A percentile compares a stretch with the other conserved stretches of the same genome.
Conservation (phyloP, 1,140 invertebrate species). For the Drosophila tani region DNA sequence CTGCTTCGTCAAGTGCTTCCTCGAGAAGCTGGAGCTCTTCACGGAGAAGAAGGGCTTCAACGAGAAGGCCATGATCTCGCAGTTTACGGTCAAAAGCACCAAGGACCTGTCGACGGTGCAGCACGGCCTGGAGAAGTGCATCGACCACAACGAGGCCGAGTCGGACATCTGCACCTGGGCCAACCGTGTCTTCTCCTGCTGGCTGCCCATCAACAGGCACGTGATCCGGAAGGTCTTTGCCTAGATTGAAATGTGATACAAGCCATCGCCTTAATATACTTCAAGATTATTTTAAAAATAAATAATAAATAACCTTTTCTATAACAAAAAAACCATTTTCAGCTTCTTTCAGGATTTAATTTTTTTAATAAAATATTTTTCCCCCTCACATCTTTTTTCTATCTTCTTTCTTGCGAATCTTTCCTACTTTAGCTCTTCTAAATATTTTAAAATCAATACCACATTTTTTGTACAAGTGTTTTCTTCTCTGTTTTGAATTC, state of each 20-base stretch:
- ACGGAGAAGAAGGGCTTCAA: constrained; percentile 65
- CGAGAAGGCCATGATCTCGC: constrained; percentile 64
- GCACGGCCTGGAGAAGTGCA: constrained; percentile 80
- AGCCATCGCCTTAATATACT: background rate
- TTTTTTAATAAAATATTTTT: constrained; percentile 5
- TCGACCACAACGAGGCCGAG: constrained; percentile 80
- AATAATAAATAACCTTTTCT: constrained; percentile 15
- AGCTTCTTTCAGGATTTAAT: background rate
- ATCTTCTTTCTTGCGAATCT: background rate
- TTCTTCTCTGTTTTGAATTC: background rate
- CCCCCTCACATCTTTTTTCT: background rate
- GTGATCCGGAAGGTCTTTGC: constrained; percentile 69
- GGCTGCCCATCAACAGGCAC: constrained; percentile 79
- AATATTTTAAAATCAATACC: too few relatives aligned
- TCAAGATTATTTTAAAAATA: constrained; percentile 2
- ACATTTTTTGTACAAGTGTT: background rate
- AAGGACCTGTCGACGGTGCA: constrained; percentile 58
- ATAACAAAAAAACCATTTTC: background rate
- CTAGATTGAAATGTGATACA: constrained; percentile 35
- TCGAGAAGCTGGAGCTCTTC: constrained; percentile 78
- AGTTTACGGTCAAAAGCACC: constrained; percentile 62
- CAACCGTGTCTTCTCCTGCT: constrained; percentile 79
- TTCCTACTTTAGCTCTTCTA: background rate
- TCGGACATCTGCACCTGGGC: constrained; percentile 75
- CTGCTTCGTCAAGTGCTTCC: constrained; percentile 77